These are phyloP conservation scores for Linepithema humile DNA, from an alignment of 1,140 invertebrate genomes.

Conservation along the genomic window DNA sequence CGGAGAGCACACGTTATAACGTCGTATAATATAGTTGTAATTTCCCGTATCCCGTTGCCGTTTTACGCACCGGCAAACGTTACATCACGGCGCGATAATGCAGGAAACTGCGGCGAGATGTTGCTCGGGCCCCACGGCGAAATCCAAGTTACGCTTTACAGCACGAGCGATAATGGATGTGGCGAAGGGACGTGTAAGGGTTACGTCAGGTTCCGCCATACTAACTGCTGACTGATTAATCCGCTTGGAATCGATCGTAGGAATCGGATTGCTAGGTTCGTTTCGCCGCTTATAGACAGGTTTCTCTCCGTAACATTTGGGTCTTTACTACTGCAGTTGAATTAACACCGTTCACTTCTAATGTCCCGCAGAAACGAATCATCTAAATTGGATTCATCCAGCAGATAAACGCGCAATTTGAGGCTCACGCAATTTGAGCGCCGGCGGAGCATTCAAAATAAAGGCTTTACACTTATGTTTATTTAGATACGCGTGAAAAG, in stretches of 20 bases:
- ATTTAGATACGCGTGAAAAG: too few relatives aligned
- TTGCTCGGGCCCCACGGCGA: background rate
- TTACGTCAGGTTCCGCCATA: constrained; percentile 4
- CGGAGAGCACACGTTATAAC: constrained; percentile 12
- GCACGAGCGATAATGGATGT: constrained; percentile 48
- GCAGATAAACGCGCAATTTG: background rate
- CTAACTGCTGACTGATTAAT: constrained; percentile 64
- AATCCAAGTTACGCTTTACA: constrained; percentile 22
- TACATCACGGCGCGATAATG: constrained; percentile 30
- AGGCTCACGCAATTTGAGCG: too few relatives aligned
- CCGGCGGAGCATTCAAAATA: background rate
- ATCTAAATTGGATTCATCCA: background rate
- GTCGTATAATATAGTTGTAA: constrained; percentile 46
- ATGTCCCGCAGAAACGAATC: background rate
- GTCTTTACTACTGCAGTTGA: background rate
- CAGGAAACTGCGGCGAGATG: constrained; percentile 49
- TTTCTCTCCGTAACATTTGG: background rate
- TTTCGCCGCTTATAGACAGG: background rate
- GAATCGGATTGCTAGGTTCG: constrained; percentile 9
- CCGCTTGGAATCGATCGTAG: constrained; percentile 32
- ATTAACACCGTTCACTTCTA: background rate
- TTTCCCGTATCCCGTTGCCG: constrained; percentile 51
- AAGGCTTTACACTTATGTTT: too few relatives aligned
- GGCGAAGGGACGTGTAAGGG: constrained; percentile 36
- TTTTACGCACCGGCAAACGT: constrained; percentile 35